Base-by-base conservation (phyloP, 2,113 vertebrate genomes). In the Jacana jacana region DNA sequence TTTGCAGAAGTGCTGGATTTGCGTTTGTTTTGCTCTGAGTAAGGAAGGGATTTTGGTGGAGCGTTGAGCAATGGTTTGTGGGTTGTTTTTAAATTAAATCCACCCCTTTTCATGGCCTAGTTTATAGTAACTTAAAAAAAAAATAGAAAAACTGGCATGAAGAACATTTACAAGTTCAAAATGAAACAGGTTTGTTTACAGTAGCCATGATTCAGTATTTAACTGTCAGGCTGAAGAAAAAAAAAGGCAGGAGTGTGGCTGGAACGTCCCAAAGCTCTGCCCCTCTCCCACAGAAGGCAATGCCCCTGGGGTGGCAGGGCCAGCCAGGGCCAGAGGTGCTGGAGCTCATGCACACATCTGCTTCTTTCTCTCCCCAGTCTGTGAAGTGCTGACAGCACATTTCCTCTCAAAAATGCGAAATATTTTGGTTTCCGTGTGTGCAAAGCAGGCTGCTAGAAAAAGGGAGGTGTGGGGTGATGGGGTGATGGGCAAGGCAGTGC, bases 111-210 rank as follows among this genome's bases (percentile, higher is more conserved):
- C 51, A 5, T 83, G 92, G 40, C 90, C 80, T 86, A 8, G 61
- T 91, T 88, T 77, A 68, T 78, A 87, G 75, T 72, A 69, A 75
- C 61, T 86, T 81, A 25, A 69, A 73, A 81, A n/a, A n/a, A n/a
- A n/a, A n/a, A n/a, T n/a, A n/a, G n/a, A n/a, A n/a, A n/a, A 89
- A 4, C 48, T 93, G 93, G 81, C 91, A 57, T 13, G 3, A 49
- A 35, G 71, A 77, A 31, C 39, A 54, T 60, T 39, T 79, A 54
- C 81, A 77, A 88, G 77, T 25, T 77, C 33, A 80, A 86, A 94
- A 84, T 95, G 30, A 89, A 94, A 40, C 75, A 84, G 87, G 78
- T 68, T 95, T 86, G 76, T 96, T 97, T 94, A 64, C 39, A 89
- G 93, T 86, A 81, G 88, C 89, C 54, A 7, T 44, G 30, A 77